Evolutionary conservation across 2,113 vertebrate genomes (phyloP), one percentile per base, ranked within the genome.

Genomic region (Aix galericulata): DNA sequence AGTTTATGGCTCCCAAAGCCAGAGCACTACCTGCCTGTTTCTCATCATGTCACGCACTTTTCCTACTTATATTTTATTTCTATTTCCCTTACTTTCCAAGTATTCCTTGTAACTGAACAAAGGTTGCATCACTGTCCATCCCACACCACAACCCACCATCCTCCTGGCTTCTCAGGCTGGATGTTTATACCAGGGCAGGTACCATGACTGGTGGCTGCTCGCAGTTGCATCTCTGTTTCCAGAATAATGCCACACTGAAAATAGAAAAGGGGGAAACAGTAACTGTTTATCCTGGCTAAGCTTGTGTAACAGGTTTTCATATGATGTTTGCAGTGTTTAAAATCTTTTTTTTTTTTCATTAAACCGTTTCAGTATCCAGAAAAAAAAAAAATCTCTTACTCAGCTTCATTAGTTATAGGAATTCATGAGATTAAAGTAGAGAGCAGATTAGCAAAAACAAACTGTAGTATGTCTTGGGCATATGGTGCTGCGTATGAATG

Each of bases 371-470:
- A 36, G 46, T 72, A 90, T 53, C 56, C 44, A 86, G 34, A 21
- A 46, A 46, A 46, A 21, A 32, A 94, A 68, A 18, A 1, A 9
- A 6, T 79, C 38, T 82, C 66, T 90, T 94, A 75, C 60, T 83
- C 76, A 94, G 80, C 88, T 95, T 94, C 89, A 88, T 95, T 94
- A 96, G 79, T 82, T 96, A 66, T 22, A 86, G 80, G 69, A 95
- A 96, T 92, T 96, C 82, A 66, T 60, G 53, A 83, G 88, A 97
- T 96, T 97, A 96, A 83, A 83, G 69, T 9, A 76, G 72, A 86
- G 72, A 95, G 66, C 86, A 95, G 95, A 97, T 97, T 93, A 97
- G 69, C 63, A 74, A 94, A 93, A 96, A 88, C 87, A 95, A 94
- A 95, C 75, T 71, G 82, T 79, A 71, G 63, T 63, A 78, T 64